phyloP scores from a whole-genome alignment of 2,113 vertebrate genomes.

The Oceanodroma tethys region DNA sequence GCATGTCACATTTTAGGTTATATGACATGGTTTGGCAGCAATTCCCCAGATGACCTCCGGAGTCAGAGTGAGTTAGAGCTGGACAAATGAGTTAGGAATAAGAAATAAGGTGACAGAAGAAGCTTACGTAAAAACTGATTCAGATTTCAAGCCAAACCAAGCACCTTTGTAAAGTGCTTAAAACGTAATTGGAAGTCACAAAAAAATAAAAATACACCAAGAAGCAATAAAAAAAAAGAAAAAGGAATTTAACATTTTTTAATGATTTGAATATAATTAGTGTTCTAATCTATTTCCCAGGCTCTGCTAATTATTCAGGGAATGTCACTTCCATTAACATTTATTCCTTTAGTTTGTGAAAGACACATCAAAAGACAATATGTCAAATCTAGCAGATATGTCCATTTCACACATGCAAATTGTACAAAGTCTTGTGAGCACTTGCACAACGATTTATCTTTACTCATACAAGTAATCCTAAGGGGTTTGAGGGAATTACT shows the following conservation, averaged over 20 bases:
- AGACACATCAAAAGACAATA: neutral
- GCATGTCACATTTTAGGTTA: neutral
- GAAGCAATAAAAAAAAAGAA: neutral
- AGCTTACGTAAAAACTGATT: neutral
- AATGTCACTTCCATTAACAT: neutral
- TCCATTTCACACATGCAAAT: neutral
- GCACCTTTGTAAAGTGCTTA: neutral
- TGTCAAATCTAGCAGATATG: neutral
- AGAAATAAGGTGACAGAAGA: neutral
- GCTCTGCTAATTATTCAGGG: neutral
- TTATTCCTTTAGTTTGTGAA: neutral
- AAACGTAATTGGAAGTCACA: neutral
- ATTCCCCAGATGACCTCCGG: neutral
- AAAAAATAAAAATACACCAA: neutral
- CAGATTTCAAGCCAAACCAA: neutral
- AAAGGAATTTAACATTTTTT: fast-evolving
- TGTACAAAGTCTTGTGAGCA: neutral
- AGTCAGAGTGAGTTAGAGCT: neutral
- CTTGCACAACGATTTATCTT: neutral
- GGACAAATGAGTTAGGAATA: neutral
- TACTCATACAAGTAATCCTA: neutral
- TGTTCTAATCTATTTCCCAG: neutral
- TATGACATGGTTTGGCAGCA: neutral
- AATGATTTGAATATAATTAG: neutral
- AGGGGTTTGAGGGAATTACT: neutral